These are phyloP conservation scores for Caradrina clavipalpis DNA, from an alignment of 2,888 invertebrate species.

Conservation along the genomic window DNA sequence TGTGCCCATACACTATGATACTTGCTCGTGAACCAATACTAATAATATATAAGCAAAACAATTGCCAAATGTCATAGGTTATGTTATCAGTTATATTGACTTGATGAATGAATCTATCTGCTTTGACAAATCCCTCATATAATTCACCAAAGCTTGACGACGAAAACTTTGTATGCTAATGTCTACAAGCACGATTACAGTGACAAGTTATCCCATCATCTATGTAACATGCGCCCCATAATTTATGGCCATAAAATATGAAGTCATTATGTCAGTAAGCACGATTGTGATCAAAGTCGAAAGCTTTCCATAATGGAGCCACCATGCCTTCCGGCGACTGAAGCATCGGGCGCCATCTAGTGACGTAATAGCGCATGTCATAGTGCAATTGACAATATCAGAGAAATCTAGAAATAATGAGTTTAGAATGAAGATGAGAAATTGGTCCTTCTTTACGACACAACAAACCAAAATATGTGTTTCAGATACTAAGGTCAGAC, in stretches of 20 bases:
- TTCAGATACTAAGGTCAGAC: neutral
- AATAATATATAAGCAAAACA: too few relatives aligned
- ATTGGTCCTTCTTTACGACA: neutral
- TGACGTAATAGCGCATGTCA: conserved; percentile 65
- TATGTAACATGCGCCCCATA: conserved; percentile 28
- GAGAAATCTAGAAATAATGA: conserved; percentile 39
- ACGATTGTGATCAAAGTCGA: conserved; percentile 69
- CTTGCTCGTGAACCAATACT: too few relatives aligned
- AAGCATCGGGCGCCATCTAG: conserved; percentile 63
- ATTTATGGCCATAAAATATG: conserved; percentile 50
- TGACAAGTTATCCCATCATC: conserved; percentile 24
- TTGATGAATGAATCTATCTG: neutral
- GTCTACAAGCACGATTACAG: conserved; percentile 9
- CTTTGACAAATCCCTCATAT: neutral
- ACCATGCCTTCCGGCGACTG: conserved; percentile 74
- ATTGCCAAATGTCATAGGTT: too few relatives aligned
- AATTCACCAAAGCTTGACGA: neutral
- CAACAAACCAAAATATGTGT: neutral
- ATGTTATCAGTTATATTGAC: too few relatives aligned
- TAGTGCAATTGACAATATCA: conserved; percentile 51
- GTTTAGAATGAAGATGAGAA: neutral
- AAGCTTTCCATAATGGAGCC: conserved; percentile 69
- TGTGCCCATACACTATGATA: neutral
- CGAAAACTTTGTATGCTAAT: neutral
- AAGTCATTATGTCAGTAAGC: conserved; percentile 46